A percentile compares a stretch with the other conserved stretches of the same genome.
Evolutionary conservation across 2,113 vertebrate species (phyloP).

Genomic region (Chionis minor): DNA sequence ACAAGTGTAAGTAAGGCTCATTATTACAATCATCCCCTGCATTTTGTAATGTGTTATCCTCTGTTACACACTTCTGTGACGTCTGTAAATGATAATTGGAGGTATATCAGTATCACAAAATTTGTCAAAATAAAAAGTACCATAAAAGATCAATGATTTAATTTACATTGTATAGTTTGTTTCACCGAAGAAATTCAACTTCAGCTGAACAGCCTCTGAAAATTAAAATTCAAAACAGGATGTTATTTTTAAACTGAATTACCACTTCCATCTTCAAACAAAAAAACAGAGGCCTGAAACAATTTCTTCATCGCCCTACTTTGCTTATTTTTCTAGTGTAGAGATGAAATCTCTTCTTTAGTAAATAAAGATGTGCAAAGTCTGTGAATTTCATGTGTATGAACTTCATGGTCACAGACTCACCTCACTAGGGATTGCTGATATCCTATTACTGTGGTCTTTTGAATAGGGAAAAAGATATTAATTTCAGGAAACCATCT

Average conservation of each 20-base stretch:
- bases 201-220: background rate
- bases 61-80: background rate
- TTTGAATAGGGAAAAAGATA: background rate
- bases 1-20: background rate
- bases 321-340: background rate
- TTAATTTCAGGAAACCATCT: constrained; percentile 37
- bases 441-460: background rate
- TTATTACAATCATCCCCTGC: background rate
- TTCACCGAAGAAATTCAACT: background rate
- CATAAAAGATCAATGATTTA: background rate
- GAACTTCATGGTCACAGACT: background rate
- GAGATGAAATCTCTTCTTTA: background rate
- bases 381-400: background rate
- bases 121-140: background rate
- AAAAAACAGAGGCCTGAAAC: background rate
- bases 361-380: background rate
- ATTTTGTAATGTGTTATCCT: background rate
- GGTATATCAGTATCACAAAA: background rate
- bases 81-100: background rate
- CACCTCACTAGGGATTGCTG: background rate
- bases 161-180: background rate
- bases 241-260: background rate
- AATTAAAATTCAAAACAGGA: background rate
- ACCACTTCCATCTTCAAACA: background rate
- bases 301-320: background rate